Base-by-base conservation (phyloP, 2,797 vertebrate species). In the Protonibea diacanthus region DNA sequence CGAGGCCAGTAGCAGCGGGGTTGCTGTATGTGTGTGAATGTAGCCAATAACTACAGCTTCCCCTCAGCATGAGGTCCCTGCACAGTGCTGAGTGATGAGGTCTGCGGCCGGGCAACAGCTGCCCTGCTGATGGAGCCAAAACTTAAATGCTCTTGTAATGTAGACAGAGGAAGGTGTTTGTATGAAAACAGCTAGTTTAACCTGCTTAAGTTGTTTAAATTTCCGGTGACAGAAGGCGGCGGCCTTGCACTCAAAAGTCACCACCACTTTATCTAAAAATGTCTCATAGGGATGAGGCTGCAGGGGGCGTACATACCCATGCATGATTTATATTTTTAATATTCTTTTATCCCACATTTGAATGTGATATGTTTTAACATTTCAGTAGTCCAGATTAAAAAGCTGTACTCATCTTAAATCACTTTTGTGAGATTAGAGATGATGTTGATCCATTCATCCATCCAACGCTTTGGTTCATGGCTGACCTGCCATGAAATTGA, bases 281-380 rank as follows among this genome's bases (percentile, higher is more conserved):
- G 49, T 27, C 40, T 10, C 14, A 33, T 8, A 21, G 33, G 75
- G 71, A 74, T 59, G 1, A 66, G 48, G 71, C 40, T 56, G 45
- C 67, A 56, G 62, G 66, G 62, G 27, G 57, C n/a, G 44, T 73
- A 25, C 38, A n/a, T 69, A 20, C 23, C 49, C 51, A 48, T 69
- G 51, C 27, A 52, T 83, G 64, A 85, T 81, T 83, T 61, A 74
- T 78, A 63, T 75, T 71, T 9, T 64, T 81, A 81, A 88, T 80
- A 73, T 74, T 86, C 59, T 60, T 60, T 70, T 61, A 72, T 72
- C 45, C 23, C 47, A 59, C 73, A 70, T 75, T 66, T 82, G 69
- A 84, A 82, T 74, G 67, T 74, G 56, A 76, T 63, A 20, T 65
- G 45, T 78, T 78, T 84, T 74, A 76, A 85, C 80, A 79, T 88